Conservation (phyloP, 37 sponge, comb jelly and placozoan species). For the Hexactinellida sp. region DNA sequence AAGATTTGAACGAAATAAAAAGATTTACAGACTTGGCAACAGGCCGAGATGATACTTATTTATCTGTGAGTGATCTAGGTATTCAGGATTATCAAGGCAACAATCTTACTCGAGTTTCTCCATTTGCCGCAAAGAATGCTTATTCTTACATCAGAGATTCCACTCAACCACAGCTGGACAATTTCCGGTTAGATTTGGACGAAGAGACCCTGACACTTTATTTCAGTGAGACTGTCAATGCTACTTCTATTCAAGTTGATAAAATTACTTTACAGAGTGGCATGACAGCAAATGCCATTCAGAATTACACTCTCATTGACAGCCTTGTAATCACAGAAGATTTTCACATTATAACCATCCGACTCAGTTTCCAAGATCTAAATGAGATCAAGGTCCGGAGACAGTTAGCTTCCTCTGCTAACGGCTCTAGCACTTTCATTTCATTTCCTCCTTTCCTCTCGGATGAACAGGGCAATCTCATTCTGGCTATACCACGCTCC, state of each 20-base stretch:
- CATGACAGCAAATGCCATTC: neutral
- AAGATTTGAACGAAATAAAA: conserved; percentile 46
- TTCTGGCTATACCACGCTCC: neutral
- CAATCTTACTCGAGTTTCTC: neutral
- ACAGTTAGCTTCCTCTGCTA: conserved; percentile 31
- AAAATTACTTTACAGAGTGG: neutral
- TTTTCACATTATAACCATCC: conserved; percentile 46
- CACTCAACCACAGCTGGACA: neutral
- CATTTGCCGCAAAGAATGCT: neutral
- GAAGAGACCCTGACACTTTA: neutral
- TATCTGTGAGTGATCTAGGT: conserved; percentile 16
- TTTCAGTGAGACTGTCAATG: conserved; percentile 18
- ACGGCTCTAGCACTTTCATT: conserved; percentile 48
- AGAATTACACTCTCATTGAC: neutral
- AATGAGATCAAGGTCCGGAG: conserved; percentile 67
- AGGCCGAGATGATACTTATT: conserved; percentile 27
- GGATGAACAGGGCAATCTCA: neutral
- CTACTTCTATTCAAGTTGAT: neutral
- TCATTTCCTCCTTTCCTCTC: conserved; percentile 33
- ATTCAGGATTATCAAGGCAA: neutral
- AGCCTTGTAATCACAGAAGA: conserved; percentile 24
- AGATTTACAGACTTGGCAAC: conserved; percentile 48
- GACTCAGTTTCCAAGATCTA: conserved; percentile 58
- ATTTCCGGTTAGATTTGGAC: conserved; percentile 9
- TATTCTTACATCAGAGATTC: neutral